A percentile compares a stretch with the other conserved stretches of the same genome.
Conservation (phyloP, 2,888 invertebrate species). For the Tigriopus californicus region DNA sequence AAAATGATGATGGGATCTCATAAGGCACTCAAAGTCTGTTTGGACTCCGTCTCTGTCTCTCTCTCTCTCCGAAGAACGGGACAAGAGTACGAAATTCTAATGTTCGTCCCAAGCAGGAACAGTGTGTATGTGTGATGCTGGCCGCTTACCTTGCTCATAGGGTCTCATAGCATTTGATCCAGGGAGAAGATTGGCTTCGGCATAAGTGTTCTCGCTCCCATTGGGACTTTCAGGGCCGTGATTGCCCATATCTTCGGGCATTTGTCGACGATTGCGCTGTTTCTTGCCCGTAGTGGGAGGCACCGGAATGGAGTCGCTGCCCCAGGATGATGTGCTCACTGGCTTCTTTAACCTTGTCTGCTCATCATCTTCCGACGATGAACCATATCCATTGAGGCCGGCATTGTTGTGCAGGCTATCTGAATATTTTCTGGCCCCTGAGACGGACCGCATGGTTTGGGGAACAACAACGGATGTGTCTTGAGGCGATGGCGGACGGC, state of each 20-base stretch:
- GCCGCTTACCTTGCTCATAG: no score
- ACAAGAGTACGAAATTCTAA: no score
- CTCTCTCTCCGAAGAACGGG: no score
- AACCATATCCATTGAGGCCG: neutral
- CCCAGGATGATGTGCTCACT: neutral
- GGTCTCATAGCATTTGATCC: no score
- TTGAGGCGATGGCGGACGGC: no score
- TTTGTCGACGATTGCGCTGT: neutral
- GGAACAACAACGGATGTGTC: no score
- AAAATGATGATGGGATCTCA: no score
- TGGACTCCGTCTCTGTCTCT: no score
- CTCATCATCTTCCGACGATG: conserved; percentile 12
- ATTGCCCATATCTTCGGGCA: neutral
- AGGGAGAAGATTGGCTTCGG: neutral
- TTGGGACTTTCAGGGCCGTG: conserved; percentile 1
- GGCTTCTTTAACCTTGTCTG: neutral
- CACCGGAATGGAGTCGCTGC: neutral
- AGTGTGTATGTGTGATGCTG: no score
- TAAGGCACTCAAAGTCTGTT: neutral
- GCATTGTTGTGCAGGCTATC: neutral
- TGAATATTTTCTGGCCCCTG: neutral
- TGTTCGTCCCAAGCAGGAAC: no score
- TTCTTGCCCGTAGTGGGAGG: neutral
- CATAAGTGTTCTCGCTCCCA: conserved; percentile 14
- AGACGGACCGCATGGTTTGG: no score